Evolutionary conservation across 2,113 vertebrate genomes (phyloP).

Genomic region (Manacus vitellinus): DNA sequence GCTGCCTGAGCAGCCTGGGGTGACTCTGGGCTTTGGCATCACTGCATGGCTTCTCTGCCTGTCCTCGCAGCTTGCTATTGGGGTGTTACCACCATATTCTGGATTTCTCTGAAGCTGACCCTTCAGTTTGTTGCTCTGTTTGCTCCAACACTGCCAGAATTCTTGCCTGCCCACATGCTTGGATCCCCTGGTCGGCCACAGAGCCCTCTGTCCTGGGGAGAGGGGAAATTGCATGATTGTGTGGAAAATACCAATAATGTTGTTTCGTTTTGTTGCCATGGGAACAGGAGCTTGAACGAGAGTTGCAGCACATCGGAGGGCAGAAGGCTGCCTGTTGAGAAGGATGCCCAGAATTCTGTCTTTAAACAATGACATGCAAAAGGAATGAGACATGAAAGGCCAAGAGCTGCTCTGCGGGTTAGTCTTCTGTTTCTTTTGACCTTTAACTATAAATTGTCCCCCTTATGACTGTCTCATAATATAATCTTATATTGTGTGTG

Average conservation of each 20-base stretch:
- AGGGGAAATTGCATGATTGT: constrained; percentile 23
- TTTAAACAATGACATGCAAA: constrained; percentile 28
- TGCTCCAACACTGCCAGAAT: background rate
- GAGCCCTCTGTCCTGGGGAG: background rate
- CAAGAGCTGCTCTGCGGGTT: background rate
- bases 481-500: background rate
- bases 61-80: background rate
- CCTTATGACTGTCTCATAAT: background rate
- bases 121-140: background rate
- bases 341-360: constrained; percentile 10
- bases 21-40: background rate
- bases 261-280: constrained; percentile 42
- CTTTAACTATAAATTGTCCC: constrained; percentile 43
- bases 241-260: constrained; percentile 45
- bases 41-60: background rate
- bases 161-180: background rate
- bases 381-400: background rate
- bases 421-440: constrained; percentile 23
- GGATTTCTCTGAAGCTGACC: background rate
- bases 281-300: background rate
- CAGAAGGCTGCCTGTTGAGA: background rate
- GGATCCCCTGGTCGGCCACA: background rate
- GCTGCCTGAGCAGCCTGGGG: background rate
- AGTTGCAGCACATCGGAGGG: background rate
- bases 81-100: background rate